Conservation (phyloP, 2,113 vertebrate genomes). For the Carlito syrichta region DNA sequence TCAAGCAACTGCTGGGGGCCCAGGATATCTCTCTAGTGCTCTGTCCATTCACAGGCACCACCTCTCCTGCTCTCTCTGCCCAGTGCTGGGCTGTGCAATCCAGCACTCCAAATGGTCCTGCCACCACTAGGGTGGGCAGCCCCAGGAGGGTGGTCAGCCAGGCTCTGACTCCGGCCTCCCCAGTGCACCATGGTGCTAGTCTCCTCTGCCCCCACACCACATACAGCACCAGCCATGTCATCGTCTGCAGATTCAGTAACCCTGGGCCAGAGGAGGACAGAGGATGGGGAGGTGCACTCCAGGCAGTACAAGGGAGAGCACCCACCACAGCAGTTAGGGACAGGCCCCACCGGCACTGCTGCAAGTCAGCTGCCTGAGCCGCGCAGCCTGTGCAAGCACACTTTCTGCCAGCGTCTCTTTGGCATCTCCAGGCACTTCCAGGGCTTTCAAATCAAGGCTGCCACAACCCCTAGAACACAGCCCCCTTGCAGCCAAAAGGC, state of each 20-base stretch:
- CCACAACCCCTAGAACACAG: not conserved
- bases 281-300: not conserved
- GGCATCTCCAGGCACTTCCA: not conserved
- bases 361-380: not conserved
- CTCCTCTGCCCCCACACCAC: too few species aligned
- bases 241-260: not conserved
- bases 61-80: not conserved
- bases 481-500: not conserved
- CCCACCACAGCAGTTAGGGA: not conserved
- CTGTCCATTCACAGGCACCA: not conserved
- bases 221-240: not conserved
- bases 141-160: not conserved
- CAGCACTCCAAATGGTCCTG: not conserved
- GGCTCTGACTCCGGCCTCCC: not conserved
- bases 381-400: not conserved
- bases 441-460: not conserved
- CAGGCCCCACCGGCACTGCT: not conserved
- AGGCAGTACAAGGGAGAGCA: not conserved
- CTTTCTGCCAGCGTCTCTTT: not conserved
- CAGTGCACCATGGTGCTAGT: rapidly evolving
- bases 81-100: not conserved
- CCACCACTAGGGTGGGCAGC: rapidly evolving
- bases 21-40: not conserved
- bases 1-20: not conserved
- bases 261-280: not conserved